Evolutionary conservation across 1,140 invertebrate species (phyloP).

Genomic region (Rhynchophorus ferrugineus): DNA sequence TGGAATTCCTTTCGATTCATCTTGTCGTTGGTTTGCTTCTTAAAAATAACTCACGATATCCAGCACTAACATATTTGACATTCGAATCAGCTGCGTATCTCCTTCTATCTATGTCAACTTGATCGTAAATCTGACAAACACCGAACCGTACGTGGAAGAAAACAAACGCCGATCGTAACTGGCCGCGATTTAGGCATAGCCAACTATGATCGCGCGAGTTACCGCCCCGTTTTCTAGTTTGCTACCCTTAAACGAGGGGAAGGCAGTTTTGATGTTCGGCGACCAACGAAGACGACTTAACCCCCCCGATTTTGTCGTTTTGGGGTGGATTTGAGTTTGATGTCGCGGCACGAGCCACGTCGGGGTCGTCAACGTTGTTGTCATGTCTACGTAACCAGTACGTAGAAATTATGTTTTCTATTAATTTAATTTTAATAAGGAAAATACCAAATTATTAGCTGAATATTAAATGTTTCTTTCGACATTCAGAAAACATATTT

Average conservation of each 20-base stretch:
- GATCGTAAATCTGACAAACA: background rate
- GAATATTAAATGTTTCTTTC: too few relatives aligned
- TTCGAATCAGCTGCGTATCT: background rate
- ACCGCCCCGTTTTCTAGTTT: constrained; percentile 27
- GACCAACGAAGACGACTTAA: constrained; percentile 13
- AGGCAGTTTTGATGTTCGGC: constrained; percentile 29
- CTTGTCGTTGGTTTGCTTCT: background rate
- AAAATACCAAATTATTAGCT: too few relatives aligned
- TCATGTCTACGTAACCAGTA: too few relatives aligned
- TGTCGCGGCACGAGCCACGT: constrained; percentile 3
- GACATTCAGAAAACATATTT: too few relatives aligned
- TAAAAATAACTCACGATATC: background rate
- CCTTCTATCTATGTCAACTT: background rate
- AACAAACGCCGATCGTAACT: constrained; percentile 29
- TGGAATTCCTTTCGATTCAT: constrained; percentile 18
- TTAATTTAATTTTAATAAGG: too few relatives aligned
- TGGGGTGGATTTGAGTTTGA: constrained; percentile 12
- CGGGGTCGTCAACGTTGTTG: background rate
- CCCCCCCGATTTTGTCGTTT: constrained; percentile 19
- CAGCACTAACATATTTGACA: background rate
- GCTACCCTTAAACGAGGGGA: constrained; percentile 35
- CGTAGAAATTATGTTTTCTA: too few relatives aligned
- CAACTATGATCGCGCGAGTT: constrained; percentile 23
- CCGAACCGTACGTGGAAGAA: constrained; percentile 2
- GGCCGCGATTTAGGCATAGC: constrained; percentile 19